Conservation (phyloP, 1,140 invertebrate genomes). For the Drosophila dunni region DNA sequence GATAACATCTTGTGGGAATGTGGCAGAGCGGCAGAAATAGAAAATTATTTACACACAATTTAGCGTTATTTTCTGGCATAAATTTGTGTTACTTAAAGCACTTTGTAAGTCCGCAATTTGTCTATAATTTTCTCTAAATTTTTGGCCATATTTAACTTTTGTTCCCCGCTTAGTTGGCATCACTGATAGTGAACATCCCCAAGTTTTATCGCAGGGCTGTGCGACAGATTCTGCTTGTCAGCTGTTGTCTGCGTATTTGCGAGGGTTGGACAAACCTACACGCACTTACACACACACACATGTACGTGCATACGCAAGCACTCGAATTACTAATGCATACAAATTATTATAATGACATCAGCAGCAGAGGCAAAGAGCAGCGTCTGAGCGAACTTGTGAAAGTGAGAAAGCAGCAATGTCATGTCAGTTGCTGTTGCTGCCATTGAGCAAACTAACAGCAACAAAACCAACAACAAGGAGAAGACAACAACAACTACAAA, state of each 20-base stretch:
- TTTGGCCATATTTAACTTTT: no score
- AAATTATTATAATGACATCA: slow-evolving; percentile 76
- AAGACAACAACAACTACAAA: slow-evolving; percentile 20
- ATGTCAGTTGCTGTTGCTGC: slow-evolving; percentile 35
- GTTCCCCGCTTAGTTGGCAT: no score
- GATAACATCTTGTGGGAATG: not conserved
- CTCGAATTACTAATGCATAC: slow-evolving; percentile 71
- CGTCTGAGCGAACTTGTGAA: slow-evolving; percentile 58
- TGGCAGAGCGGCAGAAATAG: not conserved
- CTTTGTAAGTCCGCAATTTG: no score
- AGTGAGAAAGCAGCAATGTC: slow-evolving; percentile 65
- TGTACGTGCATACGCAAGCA: not conserved
- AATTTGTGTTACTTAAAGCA: no score
- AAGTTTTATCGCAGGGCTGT: not conserved
- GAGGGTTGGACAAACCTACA: slow-evolving; percentile 48
- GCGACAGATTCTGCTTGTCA: slow-evolving; percentile 27
- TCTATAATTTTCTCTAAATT: no score
- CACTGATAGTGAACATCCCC: slow-evolving; percentile 30
- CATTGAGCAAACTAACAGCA: slow-evolving; percentile 21
- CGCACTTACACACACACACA: not conserved
- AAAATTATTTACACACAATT: no score
- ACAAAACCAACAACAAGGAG: slow-evolving; percentile 9
- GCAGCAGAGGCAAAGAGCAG: slow-evolving; percentile 27
- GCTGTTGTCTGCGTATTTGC: slow-evolving; percentile 44
- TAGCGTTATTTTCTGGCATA: no score